Evolutionary conservation across 2,113 vertebrate species (phyloP), one percentile per base, ranked within the genome.

Genomic region (Empidonax traillii): DNA sequence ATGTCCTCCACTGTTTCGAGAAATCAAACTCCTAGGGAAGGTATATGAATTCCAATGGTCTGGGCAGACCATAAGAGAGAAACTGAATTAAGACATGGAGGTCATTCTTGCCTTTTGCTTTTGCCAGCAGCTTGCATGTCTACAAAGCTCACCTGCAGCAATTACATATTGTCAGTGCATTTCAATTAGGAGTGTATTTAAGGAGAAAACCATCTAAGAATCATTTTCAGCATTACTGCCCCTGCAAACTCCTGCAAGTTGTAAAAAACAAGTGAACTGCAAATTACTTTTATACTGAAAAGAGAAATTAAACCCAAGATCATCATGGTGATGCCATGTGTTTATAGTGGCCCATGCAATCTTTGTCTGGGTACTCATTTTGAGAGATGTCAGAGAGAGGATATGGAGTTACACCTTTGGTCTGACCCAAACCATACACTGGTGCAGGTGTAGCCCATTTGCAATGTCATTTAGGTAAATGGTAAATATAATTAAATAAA

Each of bases 271-370:
- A 89, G 15, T 49, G 37, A 93, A 23, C 33, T 56, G 49, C 28
- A 87, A 91, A 44, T 77, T 52, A 61, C 33, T 30, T 88, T 88
- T 85, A 20, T 67, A 55, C 13, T 55, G 39, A 59, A 74, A 83
- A 71, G 13, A 59, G 16, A 58, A 91, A 55, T 18, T 30, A 92
- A 84, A 30, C 16, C 4, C 8, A 39, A 43, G 13, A 27, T 77
- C 2, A 3, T 5, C 46, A 44, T 44, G 44, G 8, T 90, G 33
- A 31, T 22, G 12, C 12, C 8, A 9, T 1, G 0, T n/a, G 20
- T 87, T 62, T 93, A 7, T 62, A 82, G 44, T 27, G 20, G 17
- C 21, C 10, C 6, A 10, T 18, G 7, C 44, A 56, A 65, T 76
- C 58, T 75, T 89, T 85, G 24, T 35, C 55, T 11, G 28, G 20